phyloP scores from a whole-genome alignment of 2,888 invertebrate genomes.

The Drosophila anomelani region DNA sequence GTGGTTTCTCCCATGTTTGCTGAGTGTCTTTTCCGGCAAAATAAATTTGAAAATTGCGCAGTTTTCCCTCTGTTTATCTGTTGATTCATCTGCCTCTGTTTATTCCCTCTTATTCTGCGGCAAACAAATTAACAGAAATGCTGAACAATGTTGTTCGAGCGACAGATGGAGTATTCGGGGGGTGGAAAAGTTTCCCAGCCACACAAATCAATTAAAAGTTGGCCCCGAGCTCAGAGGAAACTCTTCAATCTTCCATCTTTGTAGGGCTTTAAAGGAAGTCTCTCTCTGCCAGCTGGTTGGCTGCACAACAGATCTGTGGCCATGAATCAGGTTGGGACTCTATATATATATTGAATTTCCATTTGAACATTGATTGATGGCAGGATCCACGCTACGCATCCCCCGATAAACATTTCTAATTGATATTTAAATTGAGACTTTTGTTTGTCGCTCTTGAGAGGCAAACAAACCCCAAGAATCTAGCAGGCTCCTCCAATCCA shows the following conservation, averaged over 20 bases:
- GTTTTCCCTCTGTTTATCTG: conserved; percentile 34
- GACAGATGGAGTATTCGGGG: background rate
- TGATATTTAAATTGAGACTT: conserved; percentile 46
- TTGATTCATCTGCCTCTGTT: conserved; percentile 19
- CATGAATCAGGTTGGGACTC: conserved; percentile 24
- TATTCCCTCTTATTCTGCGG: conserved; percentile 2
- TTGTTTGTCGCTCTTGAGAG: conserved; percentile 27
- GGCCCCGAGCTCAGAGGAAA: conserved; percentile 17
- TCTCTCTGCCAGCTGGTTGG: background rate
- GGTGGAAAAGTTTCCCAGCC: conserved; percentile 29
- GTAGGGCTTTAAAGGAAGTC: conserved; percentile 25
- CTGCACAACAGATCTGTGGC: background rate
- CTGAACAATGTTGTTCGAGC: conserved; percentile 23
- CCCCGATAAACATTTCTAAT: conserved; percentile 37
- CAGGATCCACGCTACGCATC: conserved; percentile 1
- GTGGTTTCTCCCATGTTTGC: conserved; percentile 22
- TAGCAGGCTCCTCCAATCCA: background rate
- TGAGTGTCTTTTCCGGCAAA: conserved; percentile 21
- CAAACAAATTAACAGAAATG: conserved; percentile 46
- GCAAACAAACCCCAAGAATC: conserved; percentile 19
- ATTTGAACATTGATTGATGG: conserved; percentile 52
- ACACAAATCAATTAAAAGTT: conserved; percentile 54
- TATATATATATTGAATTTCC: conserved; percentile 15
- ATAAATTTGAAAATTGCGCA: conserved; percentile 25
- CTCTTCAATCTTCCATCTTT: conserved; percentile 30